Conservation (phyloP, 35 echinoderm and acorn worm genomes). For the Amphiura filiformis region DNA sequence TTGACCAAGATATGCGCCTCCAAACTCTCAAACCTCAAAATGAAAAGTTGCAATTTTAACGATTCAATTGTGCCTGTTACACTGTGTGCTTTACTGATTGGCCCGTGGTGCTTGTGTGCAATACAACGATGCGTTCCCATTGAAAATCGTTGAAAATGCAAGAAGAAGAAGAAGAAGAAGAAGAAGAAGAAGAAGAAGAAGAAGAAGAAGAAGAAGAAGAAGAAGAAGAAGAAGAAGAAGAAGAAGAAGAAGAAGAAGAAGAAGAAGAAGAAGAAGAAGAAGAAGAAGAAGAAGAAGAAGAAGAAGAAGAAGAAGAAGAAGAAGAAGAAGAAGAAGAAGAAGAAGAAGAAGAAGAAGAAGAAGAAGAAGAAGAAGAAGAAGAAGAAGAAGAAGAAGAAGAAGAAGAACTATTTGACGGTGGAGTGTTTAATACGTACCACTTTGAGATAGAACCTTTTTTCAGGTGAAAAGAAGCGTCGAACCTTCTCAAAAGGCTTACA, state of each 20-base stretch:
- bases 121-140: no score
- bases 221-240: conserved; percentile 2
- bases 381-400: background rate
- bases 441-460: no score
- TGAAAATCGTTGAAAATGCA: no score
- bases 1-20: no score
- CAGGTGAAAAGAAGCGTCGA: no score
- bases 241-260: conserved; percentile 3
- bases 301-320: conserved; percentile 3
- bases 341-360: conserved; percentile 2
- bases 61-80: no score
- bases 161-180: conserved; percentile 2
- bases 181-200: conserved; percentile 3
- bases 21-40: no score
- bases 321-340: conserved; percentile 2
- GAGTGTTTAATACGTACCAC: background rate
- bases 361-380: conserved; percentile 3
- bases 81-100: no score
- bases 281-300: conserved; percentile 2
- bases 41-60: no score
- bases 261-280: conserved; percentile 2
- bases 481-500: no score
- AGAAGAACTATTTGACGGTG: background rate
- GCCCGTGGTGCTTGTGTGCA: no score
- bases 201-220: conserved; percentile 2